A percentile compares a stretch with the other conserved stretches of the same genome.
These are phyloP conservation scores for Thalassophryne amazonica DNA, from an alignment of 2,797 vertebrate genomes.

Conservation along the genomic window DNA sequence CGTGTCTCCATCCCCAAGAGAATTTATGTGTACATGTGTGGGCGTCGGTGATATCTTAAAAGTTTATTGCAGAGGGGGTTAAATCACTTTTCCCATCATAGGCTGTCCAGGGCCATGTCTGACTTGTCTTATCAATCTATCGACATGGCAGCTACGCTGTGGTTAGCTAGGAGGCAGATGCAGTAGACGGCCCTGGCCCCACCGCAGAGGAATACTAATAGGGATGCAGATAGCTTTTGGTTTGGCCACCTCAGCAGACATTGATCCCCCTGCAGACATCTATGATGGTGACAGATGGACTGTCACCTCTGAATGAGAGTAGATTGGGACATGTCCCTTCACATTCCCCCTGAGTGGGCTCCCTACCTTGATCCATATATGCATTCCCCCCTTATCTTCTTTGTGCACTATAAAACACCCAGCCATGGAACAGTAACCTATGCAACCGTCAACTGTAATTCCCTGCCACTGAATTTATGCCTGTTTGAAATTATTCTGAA, in stretches of 20 bases:
- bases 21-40: not conserved
- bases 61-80: conserved; percentile 55
- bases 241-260: conserved; percentile 82
- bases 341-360: conserved; percentile 38
- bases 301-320: conserved; percentile 71
- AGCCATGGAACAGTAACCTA: too few species aligned
- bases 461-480: not conserved
- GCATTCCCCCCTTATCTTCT: not conserved
- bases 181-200: conserved; percentile 39
- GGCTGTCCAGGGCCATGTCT: conserved; percentile 63
- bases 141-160: conserved; percentile 65
- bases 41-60: conserved; percentile 20
- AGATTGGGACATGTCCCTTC: conserved; percentile 60
- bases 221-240: conserved; percentile 73
- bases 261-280: conserved; percentile 77
- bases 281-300: conserved; percentile 69
- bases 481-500: conserved; percentile 8
- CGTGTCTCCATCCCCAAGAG: conserved; percentile 5
- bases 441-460: conserved; percentile 22
- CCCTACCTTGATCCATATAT: not conserved
- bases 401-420: too few species aligned
- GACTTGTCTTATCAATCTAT: conserved; percentile 83
- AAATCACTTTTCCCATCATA: conserved; percentile 62
- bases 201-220: conserved; percentile 77
- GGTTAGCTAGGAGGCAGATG: conserved; percentile 33